Evolutionary conservation across 2,888 invertebrate species (phyloP).

Genomic region (Oasisia sp.): DNA sequence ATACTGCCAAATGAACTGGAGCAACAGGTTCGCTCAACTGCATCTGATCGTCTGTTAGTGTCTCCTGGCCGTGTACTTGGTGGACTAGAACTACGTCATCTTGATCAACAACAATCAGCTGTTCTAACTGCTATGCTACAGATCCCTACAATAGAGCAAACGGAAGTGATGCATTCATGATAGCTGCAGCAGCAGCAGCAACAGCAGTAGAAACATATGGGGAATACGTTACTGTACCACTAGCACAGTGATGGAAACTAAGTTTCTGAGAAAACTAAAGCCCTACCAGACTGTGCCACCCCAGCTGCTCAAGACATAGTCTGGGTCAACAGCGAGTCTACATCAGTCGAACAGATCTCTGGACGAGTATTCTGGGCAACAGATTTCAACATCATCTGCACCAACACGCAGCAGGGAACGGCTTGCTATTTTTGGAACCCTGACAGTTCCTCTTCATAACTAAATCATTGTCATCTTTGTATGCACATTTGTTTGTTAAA

Average conservation of each 20-base stretch:
- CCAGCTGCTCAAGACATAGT: background rate
- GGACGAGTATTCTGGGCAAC: background rate
- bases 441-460: background rate
- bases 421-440: background rate
- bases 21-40: no score
- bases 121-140: no score
- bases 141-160: no score
- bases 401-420: background rate
- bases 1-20: no score
- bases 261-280: background rate
- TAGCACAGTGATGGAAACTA: background rate
- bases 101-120: no score
- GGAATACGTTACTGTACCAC: background rate
- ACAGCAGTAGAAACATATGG: background rate
- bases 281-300: background rate
- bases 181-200: no score
- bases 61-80: no score
- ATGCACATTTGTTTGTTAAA: background rate
- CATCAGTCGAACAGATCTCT: background rate
- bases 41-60: no score
- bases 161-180: no score
- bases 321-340: background rate
- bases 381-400: constrained; percentile 9
- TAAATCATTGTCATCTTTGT: background rate
- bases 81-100: no score